Evolutionary conservation across 2,797 vertebrate species (phyloP).

Genomic region (Gorsachius magnificus): DNA sequence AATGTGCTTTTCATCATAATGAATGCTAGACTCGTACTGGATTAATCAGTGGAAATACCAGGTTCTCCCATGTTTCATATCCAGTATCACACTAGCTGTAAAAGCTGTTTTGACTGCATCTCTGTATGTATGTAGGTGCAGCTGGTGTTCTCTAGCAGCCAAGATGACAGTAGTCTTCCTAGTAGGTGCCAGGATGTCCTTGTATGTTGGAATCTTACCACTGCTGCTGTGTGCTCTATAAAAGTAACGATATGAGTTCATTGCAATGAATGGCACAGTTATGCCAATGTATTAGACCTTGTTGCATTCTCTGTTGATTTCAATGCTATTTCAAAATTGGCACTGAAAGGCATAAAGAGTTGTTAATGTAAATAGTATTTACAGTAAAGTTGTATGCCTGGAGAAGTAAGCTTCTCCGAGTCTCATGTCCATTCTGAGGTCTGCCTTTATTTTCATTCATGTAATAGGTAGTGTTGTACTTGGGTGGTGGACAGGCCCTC

Average conservation of each 20-base stretch:
- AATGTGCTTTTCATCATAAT: neutral
- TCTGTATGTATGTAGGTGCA: neutral
- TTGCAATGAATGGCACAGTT: neutral
- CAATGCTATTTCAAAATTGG: neutral
- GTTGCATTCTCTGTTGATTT: neutral
- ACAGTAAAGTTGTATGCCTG: neutral
- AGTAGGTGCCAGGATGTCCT: neutral
- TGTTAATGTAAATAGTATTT: neutral
- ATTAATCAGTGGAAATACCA: neutral
- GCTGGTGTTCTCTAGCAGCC: neutral
- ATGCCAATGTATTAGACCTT: neutral
- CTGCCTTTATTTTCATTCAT: neutral
- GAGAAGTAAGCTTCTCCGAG: neutral
- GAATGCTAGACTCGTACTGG: neutral
- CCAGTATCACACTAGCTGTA: neutral
- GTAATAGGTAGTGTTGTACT: neutral
- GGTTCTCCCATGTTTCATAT: neutral
- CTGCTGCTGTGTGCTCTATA: neutral
- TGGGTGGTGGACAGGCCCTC: neutral
- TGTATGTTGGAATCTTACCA: neutral
- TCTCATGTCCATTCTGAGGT: rapidly evolving
- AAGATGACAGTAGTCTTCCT: neutral
- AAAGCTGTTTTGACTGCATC: neutral
- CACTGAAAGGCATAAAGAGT: neutral
- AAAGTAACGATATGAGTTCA: neutral